Base-by-base conservation (phyloP, 2,888 invertebrate species). In the Augochlorella aurata region DNA sequence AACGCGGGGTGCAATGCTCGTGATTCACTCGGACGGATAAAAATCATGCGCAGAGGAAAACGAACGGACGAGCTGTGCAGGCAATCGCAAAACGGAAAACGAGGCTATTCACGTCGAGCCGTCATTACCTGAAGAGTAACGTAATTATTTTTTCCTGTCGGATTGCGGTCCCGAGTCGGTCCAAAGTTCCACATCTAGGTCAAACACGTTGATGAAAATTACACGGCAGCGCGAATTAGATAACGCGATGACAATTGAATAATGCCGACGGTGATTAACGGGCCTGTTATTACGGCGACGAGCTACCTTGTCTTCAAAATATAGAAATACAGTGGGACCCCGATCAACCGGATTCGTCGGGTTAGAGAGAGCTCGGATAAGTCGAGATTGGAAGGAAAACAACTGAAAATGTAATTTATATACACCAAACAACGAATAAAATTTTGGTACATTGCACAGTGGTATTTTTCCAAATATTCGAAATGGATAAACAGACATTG, bases 121-220 rank as follows among this genome's bases (percentile, higher is more conserved):
- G 45, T 24, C n/a, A 29, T 67, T 12, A n/a, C 18, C 16, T 21
- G 71, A 10, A 47, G 38, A 75, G 58, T 65, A 70, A 65, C n/a
- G 52, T 10, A 14, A 68, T 72, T 73, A 54, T 50, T 69, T 75
- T 66, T 16, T 29, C 49, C 45, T 2, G 44, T 1, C 18, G n/a
- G 65, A 10, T 24, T 16, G 24, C 18, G 10, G 12, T 38, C 18
- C 50, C 7, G 29, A 69, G 58, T 0, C 29, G 21, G 61, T 16
- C 16, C 65, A 52, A 58, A 67, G 49, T 82, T 67, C 79, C 29
- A 5, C n/a, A 83, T 79, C 44, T 75, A 72, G 83, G 83, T 74
- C 83, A 69, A 58, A 72, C 45, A 38, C 47, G 68, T 75, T 14
- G 72, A 63, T 38, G 66, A 49, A 83, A 75, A 75, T 83, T 72